Percentiles rank a stretch among this genome's conserved stretches.
Evolutionary conservation across 2,113 vertebrate genomes (phyloP).

Genomic region (Illadopsis cleaveri): DNA sequence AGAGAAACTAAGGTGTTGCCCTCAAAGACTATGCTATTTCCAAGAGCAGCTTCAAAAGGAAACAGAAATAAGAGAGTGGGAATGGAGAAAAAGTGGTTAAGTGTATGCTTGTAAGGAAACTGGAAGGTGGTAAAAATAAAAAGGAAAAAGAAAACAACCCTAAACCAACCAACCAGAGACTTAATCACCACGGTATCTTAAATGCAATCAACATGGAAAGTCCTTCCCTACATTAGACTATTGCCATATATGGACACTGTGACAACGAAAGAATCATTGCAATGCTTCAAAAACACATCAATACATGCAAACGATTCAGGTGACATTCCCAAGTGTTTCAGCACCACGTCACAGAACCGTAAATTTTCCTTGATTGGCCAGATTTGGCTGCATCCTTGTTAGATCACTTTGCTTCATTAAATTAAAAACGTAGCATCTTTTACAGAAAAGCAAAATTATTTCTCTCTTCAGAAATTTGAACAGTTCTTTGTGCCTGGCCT

Average conservation of each 20-base stretch:
- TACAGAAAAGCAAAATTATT: background rate
- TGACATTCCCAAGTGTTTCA: background rate
- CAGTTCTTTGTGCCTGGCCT: background rate
- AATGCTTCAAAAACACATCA: background rate
- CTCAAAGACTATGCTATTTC: constrained; percentile 66
- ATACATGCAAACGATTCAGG: background rate
- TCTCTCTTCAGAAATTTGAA: background rate
- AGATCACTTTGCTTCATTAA: background rate
- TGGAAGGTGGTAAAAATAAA: constrained; percentile 42
- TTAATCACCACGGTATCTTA: background rate
- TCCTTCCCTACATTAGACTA: background rate
- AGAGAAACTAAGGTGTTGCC: constrained; percentile 67
- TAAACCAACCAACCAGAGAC: constrained; percentile 25
- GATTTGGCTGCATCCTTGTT: background rate
- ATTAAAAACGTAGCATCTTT: background rate
- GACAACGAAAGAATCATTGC: background rate
- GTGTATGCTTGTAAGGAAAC: constrained; percentile 50
- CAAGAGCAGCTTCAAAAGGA: constrained; percentile 65
- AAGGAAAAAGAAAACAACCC: background rate
- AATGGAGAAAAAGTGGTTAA: constrained; percentile 65
- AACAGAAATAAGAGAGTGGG: constrained; percentile 63
- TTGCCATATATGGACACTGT: background rate
- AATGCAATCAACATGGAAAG: background rate
- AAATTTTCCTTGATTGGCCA: background rate
- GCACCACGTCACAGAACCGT: background rate